Evolutionary conservation across 1,140 invertebrate species (phyloP).

Genomic region (Drosophila takahashii): DNA sequence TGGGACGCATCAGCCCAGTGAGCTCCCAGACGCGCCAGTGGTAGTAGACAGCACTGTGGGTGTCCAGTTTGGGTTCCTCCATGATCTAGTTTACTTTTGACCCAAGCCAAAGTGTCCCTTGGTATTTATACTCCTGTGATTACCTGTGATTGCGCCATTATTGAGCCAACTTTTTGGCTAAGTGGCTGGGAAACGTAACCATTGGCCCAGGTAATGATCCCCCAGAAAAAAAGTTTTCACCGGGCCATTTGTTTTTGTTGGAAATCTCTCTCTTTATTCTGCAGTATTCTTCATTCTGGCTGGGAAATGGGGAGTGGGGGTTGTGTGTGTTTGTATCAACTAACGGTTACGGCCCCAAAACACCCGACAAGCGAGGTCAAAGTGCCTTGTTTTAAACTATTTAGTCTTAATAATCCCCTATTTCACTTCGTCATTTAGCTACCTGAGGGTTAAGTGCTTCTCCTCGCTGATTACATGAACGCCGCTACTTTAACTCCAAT

Average conservation of each 20-base stretch:
- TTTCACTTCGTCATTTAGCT: constrained; percentile 2
- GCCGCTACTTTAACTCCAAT: neutral
- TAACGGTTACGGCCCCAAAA: neutral
- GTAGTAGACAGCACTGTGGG: constrained; percentile 57
- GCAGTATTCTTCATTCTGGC: constrained; percentile 16
- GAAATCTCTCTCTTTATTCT: constrained; percentile 32
- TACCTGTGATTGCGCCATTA: constrained; percentile 12
- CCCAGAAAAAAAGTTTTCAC: constrained; percentile 20
- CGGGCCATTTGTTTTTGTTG: constrained; percentile 11
- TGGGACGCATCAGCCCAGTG: constrained; percentile 53
- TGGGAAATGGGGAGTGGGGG: too few species aligned
- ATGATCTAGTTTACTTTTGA: neutral
- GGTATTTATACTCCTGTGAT: constrained; percentile 12
- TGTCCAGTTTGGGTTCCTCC: constrained; percentile 21
- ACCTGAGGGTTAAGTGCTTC: constrained; percentile 1
- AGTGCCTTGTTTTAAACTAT: constrained; percentile 3
- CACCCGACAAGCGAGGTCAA: constrained; percentile 28
- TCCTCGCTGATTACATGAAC: constrained; percentile 3
- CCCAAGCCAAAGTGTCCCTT: neutral
- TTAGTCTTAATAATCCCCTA: constrained; percentile 11
- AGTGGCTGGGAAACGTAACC: constrained; percentile 30
- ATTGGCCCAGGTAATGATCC: neutral
- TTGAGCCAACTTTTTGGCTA: constrained; percentile 17
- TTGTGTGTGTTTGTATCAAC: neutral
- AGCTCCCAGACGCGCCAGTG: constrained; percentile 70